phyloP scores from a whole-genome alignment of 2,888 invertebrate genomes.

The Argyresthia goedartella region DNA sequence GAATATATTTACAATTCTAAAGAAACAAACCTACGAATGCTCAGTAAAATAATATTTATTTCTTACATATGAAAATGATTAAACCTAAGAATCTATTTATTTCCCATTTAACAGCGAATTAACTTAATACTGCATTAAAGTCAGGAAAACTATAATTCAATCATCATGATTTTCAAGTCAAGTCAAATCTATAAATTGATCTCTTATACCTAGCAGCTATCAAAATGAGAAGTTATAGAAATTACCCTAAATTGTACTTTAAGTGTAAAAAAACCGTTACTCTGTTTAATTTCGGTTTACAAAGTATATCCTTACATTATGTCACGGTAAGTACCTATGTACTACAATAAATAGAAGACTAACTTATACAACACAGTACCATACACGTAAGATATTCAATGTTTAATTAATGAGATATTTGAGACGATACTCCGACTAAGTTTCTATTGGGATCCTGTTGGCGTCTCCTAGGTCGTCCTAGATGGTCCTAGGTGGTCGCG shows the following conservation, averaged over 20 bases:
- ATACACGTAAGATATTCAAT: conserved; percentile 54
- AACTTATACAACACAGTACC: conserved; percentile 45
- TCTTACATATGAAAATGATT: conserved; percentile 33
- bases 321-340: conserved; percentile 63
- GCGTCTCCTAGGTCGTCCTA: conserved; percentile 48
- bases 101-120: conserved; percentile 49
- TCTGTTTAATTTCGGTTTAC: conserved; percentile 35
- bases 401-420: conserved; percentile 39
- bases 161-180: conserved; percentile 35
- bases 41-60: conserved; percentile 55
- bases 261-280: conserved; percentile 42
- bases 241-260: conserved; percentile 64
- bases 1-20: conserved; percentile 47
- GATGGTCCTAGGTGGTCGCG: conserved; percentile 41
- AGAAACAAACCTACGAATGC: conserved; percentile 57
- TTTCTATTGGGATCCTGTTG: conserved; percentile 58
- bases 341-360: conserved; percentile 69
- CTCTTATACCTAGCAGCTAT: conserved; percentile 48
- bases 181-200: conserved; percentile 38
- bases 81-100: conserved; percentile 45
- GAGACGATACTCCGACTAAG: conserved; percentile 53
- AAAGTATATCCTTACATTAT: conserved; percentile 51
- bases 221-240: conserved; percentile 42
- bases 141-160: conserved; percentile 38
- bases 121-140: conserved; percentile 63